These are phyloP conservation scores for Beroe forskalii DNA, from an alignment of 37 sponge, comb jelly and placozoan genomes.

Conservation along the genomic window DNA sequence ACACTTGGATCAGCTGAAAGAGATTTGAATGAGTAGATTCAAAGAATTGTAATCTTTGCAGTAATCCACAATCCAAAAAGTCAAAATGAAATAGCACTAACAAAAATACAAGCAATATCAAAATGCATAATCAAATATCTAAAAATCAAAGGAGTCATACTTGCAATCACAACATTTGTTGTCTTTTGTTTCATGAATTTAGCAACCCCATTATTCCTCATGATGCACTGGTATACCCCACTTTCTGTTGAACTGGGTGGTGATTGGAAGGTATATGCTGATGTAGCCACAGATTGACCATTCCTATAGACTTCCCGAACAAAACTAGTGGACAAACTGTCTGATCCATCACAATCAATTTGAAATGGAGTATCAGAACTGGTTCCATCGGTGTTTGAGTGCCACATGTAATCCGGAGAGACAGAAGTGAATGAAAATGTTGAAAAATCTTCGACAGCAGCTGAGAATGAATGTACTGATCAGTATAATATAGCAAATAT, in stretches of 20 bases:
- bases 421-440: background rate
- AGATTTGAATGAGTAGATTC: background rate
- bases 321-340: background rate
- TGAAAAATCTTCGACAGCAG: background rate
- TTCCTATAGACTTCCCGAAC: background rate
- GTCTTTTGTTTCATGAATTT: background rate
- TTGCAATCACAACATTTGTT: background rate
- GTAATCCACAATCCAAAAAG: no score
- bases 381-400: background rate
- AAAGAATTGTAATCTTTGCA: no score
- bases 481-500: no score
- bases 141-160: no score
- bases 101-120: no score
- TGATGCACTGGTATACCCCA: background rate
- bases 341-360: constrained; percentile 8
- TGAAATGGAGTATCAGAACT: background rate
- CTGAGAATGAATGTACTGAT: no score
- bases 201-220: background rate
- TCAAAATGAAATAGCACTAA: no score
- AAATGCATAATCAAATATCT: no score
- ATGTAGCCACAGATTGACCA: background rate
- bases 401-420: constrained; percentile 32
- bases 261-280: background rate
- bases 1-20: background rate
- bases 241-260: background rate